Base-by-base conservation (phyloP, 2,113 vertebrate species). In the Empidonax alnorum region DNA sequence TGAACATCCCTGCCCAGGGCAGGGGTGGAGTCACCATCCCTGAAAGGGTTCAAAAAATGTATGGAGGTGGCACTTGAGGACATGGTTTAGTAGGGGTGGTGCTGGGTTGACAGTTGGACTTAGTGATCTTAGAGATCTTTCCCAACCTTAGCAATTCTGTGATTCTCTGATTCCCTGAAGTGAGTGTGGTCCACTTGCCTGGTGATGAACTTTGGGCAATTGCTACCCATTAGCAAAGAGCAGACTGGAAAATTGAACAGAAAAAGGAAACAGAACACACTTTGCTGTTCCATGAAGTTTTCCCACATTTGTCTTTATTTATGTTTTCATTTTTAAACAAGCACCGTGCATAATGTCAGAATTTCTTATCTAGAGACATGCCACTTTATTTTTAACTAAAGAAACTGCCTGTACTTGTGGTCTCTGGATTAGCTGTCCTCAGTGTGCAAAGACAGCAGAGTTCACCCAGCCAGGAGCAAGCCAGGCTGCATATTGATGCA, bases 351-450 rank as follows among this genome's bases (percentile, higher is more conserved):
- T 22, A 46, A 53, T n/a, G 16, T 39, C 22, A 35, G 46, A 53
- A 76, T 63, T 63, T 49, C 39, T 94, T 86, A 16, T 39, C 87
- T 91, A 84, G 78, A 97, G 90, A 72, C 73, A n/a, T 27, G 56
- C 76, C 61, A 24, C 71, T 95, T 89, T 94, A 89, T 97, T 97
- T 97, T 97, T 96, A 97, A 86, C 78, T 86, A 14, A 78, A 71
- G 89, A 97, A 95, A 96, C 95, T 49, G 93, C 91, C 74, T n/a
- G 67, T 73, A 24, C 94, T 91, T 96, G 96, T 95, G 62, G 50
- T 72, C n/a, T 76, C 80, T n/a, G 67, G 86, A 85, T 93, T 90
- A 86, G 94, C 78, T 88, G 87, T 89, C 89, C 84, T 63, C 41
- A 55, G 84, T 2, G 63, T 86, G 93, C 89, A 78, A 61, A 94